phyloP scores from a whole-genome alignment of 1,140 invertebrate species.

The Hydropsyche tenuis region DNA sequence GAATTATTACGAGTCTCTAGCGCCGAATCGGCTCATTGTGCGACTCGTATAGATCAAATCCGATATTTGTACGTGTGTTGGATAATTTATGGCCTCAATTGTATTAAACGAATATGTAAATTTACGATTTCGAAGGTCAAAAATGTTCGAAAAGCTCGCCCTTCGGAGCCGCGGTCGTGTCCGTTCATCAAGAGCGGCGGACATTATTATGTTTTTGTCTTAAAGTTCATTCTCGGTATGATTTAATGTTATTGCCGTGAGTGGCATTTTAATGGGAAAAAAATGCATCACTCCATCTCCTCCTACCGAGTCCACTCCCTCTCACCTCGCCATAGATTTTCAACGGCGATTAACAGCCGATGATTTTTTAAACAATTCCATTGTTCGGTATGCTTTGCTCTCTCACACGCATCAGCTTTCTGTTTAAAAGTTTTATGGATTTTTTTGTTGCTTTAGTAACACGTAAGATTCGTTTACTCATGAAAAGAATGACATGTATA shows the following conservation, averaged over 20 bases:
- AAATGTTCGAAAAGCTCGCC: neutral
- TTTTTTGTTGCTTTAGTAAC: too few relatives aligned
- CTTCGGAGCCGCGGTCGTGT: conserved; percentile 14
- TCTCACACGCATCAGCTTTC: too few relatives aligned
- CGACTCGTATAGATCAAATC: too few relatives aligned
- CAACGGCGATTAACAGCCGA: conserved; percentile 10
- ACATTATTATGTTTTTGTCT: conserved; percentile 28
- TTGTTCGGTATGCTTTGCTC: neutral
- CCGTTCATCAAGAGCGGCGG: conserved; percentile 19
- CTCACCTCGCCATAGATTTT: conserved; percentile 7
- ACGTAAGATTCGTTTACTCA: too few relatives aligned
- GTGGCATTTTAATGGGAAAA: conserved; percentile 28
- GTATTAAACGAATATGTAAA: conserved; percentile 29
- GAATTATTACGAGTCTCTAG: too few relatives aligned
- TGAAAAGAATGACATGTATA: too few relatives aligned
- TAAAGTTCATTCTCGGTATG: conserved; percentile 26
- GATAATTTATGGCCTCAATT: conserved; percentile 17
- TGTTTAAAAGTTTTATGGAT: too few relatives aligned
- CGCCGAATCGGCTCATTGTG: too few relatives aligned
- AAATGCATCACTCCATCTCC: conserved; percentile 16
- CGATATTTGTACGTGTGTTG: neutral
- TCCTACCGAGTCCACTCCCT: neutral
- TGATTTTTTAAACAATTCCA: conserved; percentile 24
- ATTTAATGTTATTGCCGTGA: conserved; percentile 29
- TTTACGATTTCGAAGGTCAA: conserved; percentile 27